Conservation (phyloP, 2,888 invertebrate genomes). For the Drosophila cracens region DNA sequence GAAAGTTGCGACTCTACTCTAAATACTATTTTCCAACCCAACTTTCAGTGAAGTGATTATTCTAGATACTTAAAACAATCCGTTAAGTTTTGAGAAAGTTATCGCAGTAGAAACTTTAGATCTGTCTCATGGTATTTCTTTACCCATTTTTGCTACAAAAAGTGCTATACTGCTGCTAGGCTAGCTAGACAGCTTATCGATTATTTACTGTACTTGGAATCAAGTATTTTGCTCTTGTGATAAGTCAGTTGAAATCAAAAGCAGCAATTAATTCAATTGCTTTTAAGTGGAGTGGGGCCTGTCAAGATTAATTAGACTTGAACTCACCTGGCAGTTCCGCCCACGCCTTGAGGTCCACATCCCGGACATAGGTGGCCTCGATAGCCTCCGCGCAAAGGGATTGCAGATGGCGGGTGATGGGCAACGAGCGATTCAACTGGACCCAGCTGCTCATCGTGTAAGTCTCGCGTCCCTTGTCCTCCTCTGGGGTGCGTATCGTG, state of each 20-base stretch:
- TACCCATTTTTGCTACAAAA: too few species aligned
- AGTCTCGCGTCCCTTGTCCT: slow-evolving; percentile 93
- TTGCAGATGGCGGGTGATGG: slow-evolving; percentile 91
- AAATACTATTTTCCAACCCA: background rate
- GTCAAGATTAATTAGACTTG: slow-evolving; percentile 24
- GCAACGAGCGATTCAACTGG: slow-evolving; percentile 88
- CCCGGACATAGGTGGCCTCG: slow-evolving; percentile 91
- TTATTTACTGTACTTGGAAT: background rate
- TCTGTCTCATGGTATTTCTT: too few species aligned
- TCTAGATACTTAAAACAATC: background rate
- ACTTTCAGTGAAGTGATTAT: background rate
- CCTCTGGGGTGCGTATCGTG: slow-evolving; percentile 95
- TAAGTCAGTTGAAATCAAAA: slow-evolving; percentile 10
- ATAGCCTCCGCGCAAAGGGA: slow-evolving; percentile 92
- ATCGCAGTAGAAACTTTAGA: too few species aligned
- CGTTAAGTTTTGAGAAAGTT: background rate
- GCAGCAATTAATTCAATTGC: slow-evolving; percentile 5
- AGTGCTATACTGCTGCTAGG: background rate
- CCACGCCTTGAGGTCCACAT: slow-evolving; percentile 92
- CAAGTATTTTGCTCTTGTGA: background rate
- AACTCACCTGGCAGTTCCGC: slow-evolving; percentile 90
- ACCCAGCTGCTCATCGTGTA: slow-evolving; percentile 94
- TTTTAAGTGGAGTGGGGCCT: slow-evolving; percentile 30
- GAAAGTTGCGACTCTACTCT: background rate
- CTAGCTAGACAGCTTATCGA: background rate